Conservation (phyloP, 1,140 invertebrate species). For the Conopomorpha cramerella region DNA sequence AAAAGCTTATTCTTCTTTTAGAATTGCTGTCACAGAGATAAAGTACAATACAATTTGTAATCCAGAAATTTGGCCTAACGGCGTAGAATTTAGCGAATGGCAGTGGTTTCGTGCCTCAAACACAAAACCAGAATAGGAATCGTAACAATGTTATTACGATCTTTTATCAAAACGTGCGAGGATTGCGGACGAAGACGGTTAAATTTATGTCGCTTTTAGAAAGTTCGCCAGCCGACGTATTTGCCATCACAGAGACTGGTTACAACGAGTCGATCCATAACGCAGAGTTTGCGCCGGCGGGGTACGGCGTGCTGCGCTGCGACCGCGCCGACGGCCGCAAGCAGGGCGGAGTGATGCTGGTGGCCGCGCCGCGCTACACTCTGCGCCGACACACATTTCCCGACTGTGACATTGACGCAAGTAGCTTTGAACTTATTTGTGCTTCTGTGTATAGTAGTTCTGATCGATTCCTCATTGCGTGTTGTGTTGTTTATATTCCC, state of each 20-base stretch:
- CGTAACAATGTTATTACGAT: neutral
- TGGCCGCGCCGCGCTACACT: too few relatives aligned
- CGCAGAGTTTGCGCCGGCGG: neutral
- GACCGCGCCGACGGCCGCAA: too few relatives aligned
- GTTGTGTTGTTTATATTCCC: too few relatives aligned
- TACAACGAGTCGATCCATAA: neutral
- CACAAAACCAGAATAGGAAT: neutral
- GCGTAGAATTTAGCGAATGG: neutral
- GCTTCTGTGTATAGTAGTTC: too few relatives aligned
- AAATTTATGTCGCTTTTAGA: neutral
- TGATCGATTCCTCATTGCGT: too few relatives aligned
- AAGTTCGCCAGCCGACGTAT: neutral
- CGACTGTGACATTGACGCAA: too few relatives aligned
- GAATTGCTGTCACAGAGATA: neutral
- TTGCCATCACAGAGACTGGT: conserved; percentile 1
- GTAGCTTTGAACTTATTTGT: too few relatives aligned
- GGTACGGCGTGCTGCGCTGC: neutral
- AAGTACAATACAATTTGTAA: neutral
- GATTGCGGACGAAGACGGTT: neutral
- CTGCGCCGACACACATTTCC: too few relatives aligned
- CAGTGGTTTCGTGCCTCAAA: neutral
- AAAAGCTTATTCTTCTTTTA: neutral
- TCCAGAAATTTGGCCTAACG: neutral
- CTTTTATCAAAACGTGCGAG: neutral
- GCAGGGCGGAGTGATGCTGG: too few relatives aligned